Conservation (phyloP, 2,797 vertebrate genomes). For the Poeciliopsis turneri region DNA sequence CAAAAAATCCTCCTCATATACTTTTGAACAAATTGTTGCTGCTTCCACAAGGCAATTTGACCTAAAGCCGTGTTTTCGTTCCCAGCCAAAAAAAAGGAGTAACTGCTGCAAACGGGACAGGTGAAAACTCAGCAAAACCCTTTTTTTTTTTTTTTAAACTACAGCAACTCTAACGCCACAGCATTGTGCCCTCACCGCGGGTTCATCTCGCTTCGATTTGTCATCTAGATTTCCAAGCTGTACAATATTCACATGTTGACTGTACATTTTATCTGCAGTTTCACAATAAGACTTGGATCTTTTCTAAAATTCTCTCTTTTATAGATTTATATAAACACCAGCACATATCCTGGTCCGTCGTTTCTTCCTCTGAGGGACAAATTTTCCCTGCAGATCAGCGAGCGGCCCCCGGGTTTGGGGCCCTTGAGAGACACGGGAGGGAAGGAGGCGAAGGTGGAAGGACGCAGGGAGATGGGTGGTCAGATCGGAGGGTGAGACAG, state of each 20-base stretch:
- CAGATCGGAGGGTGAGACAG: constrained; percentile 64
- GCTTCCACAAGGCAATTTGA: constrained; percentile 44
- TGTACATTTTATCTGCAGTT: constrained; percentile 79
- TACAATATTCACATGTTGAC: constrained; percentile 83
- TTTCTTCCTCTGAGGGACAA: constrained; percentile 23
- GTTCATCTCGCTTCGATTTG: constrained; percentile 59
- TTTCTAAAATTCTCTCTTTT: constrained; percentile 53
- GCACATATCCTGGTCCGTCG: constrained; percentile 30
- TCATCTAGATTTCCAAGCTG: constrained; percentile 75
- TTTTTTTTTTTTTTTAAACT: constrained; percentile 15
- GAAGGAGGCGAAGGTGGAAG: constrained; percentile 45
- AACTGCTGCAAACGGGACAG: constrained; percentile 44
- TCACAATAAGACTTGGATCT: constrained; percentile 55
- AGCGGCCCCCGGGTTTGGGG: constrained; percentile 24
- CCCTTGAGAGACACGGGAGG: neutral
- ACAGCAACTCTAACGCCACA: constrained; percentile 35
- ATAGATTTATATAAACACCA: constrained; percentile 55
- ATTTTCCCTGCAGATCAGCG: constrained; percentile 25
- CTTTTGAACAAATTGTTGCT: constrained; percentile 44
- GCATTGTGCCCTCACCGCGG: constrained; percentile 57
- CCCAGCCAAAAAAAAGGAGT: constrained; percentile 32
- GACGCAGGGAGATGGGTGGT: constrained; percentile 30
- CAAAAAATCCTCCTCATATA: constrained; percentile 57
- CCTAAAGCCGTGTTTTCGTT: constrained; percentile 36
- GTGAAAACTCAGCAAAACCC: constrained; percentile 38